Evolutionary conservation across 2,888 invertebrate genomes (phyloP), one percentile per base, ranked within the genome.

Genomic region (Pterostichus niger): DNA sequence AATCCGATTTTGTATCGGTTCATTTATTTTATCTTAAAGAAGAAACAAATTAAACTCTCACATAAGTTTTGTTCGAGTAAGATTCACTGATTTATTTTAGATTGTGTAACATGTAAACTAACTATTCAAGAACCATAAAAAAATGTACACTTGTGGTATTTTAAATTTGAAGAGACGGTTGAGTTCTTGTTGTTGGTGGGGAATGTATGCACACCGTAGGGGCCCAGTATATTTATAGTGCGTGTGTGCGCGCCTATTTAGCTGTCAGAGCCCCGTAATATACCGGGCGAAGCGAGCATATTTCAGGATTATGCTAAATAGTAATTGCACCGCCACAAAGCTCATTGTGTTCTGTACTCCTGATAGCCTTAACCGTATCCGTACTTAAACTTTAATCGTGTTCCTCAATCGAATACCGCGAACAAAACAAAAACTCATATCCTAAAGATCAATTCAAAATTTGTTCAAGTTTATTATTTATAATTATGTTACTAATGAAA

Each of bases 241-340:
- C 54, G 81, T 81, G 81, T 68, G 49, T 73, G 81, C 59, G 31
- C 56, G 49, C 31, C 82, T 82, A 82, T 82, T 82, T 82, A 61
- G 73, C 82, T 82, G 82, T 82, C 82, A 82, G 75, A 75, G 75
- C 75, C 59, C 75, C 15, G 75, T 82, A 82, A 82, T 82, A 82
- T 82, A 82, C 82, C 56, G 59, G 35, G 13, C 59, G 49, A 76
- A 59, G 75, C 56, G 46, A 15, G 31, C 82, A 82, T 82, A 82
- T 82, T 75, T 82, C 76, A 76, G 75, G 82, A 82, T 82, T 82
- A 82, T 82, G 82, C 82, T 82, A 82, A 81, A 82, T 82, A 76
- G 46, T 61, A 46, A 82, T 82, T 82, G 82, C 82, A 82, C 31
- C 68, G 73, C 82, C 56, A 73, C 82, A 73, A 82, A 82, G 73